These are phyloP conservation scores for Dasysyrphus albostriatus DNA, from an alignment of 2,888 invertebrate genomes.

Conservation along the genomic window DNA sequence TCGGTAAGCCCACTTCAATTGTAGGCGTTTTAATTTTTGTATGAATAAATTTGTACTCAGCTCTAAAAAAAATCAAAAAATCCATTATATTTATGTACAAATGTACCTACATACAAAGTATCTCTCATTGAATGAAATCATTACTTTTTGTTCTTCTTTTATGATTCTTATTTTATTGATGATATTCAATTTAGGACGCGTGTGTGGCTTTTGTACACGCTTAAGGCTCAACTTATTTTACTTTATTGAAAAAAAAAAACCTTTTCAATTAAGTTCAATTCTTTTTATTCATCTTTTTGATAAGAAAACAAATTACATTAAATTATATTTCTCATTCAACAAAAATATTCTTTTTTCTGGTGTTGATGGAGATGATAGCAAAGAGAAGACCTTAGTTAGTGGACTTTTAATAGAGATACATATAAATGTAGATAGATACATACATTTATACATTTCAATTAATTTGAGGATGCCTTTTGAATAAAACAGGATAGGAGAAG, in stretches of 20 bases:
- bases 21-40: neutral
- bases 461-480: neutral
- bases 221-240: neutral
- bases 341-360: neutral
- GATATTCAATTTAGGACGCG: neutral
- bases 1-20: no score
- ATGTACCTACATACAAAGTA: neutral
- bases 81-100: neutral
- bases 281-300: conserved; percentile 1
- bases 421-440: no score
- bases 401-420: neutral
- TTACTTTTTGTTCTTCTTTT: neutral
- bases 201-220: neutral
- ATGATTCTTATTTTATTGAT: neutral
- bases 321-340: neutral
- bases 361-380: neutral
- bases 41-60: neutral
- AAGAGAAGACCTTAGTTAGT: neutral
- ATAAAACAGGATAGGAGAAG: neutral
- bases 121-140: neutral
- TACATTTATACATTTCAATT: neutral
- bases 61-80: neutral
- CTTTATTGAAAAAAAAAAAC: neutral
- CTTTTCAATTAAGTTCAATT: neutral
- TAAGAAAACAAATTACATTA: neutral